These are phyloP conservation scores for Lagopus leucura DNA, from an alignment of 2,113 vertebrate genomes.

Conservation along the genomic window DNA sequence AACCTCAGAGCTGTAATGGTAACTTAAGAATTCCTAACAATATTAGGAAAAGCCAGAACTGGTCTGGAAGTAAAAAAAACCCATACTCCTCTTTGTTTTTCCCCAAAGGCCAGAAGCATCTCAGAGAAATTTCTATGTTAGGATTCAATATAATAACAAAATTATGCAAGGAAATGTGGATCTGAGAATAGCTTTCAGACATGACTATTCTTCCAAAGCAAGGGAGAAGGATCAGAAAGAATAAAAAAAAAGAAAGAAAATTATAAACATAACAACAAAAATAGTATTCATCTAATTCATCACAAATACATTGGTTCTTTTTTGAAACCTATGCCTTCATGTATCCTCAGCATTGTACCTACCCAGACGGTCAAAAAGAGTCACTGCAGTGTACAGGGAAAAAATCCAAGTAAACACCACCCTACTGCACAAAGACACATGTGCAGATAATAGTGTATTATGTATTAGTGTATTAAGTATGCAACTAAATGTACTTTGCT, in stretches of 20 bases:
- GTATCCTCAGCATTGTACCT: background rate
- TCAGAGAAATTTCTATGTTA: background rate
- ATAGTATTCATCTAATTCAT: constrained; percentile 75
- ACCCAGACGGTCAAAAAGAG: background rate
- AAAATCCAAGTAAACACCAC: background rate
- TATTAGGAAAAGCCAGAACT: background rate
- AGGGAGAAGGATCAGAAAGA: background rate
- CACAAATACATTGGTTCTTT: constrained; percentile 55
- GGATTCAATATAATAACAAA: background rate
- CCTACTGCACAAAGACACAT: background rate
- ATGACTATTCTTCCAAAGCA: background rate
- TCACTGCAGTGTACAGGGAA: background rate
- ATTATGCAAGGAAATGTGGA: background rate
- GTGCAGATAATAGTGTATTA: background rate
- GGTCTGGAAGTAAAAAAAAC: background rate
- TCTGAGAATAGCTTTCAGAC: background rate
- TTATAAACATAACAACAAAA: constrained; percentile 72
- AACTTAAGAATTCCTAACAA: constrained; percentile 11
- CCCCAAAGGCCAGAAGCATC: background rate
- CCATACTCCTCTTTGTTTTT: background rate
- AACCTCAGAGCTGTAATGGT: background rate
- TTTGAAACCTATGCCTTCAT: constrained; percentile 40
- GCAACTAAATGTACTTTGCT: background rate
- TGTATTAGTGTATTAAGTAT: background rate
- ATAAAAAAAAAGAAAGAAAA: constrained; percentile 49